Evolutionary conservation across 1,140 invertebrate genomes (phyloP).

Genomic region (Hormaphis cornu): DNA sequence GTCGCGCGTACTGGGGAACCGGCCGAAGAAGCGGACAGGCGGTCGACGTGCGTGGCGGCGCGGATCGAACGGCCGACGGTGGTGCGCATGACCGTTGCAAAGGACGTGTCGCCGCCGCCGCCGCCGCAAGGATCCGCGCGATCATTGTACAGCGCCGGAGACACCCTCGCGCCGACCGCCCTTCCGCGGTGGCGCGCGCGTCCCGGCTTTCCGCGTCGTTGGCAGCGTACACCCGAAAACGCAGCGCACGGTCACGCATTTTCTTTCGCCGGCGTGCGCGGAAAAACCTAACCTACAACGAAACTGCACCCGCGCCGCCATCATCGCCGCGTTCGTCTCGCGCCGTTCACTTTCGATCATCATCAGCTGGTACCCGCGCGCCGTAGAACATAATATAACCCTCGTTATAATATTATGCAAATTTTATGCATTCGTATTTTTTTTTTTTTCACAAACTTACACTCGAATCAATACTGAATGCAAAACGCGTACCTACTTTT

Average conservation of each 20-base stretch:
- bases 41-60: background rate
- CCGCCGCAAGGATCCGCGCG: too few relatives aligned
- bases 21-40: background rate
- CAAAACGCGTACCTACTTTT: too few relatives aligned
- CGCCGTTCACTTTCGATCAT: too few relatives aligned
- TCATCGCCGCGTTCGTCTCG: too few relatives aligned
- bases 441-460: too few relatives aligned
- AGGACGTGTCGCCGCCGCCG: background rate
- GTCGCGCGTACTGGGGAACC: slow-evolving; percentile 24
- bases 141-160: too few relatives aligned
- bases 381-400: too few relatives aligned
- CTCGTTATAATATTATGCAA: too few relatives aligned
- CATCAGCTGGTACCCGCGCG: too few relatives aligned
- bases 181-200: background rate
- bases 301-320: background rate
- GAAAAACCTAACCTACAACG: slow-evolving; percentile 16
- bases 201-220: background rate
- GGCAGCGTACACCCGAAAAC: background rate
- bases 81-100: slow-evolving; percentile 31
- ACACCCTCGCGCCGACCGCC: background rate
- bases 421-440: too few relatives aligned
- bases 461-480: too few relatives aligned
- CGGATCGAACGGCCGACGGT: slow-evolving; percentile 15
- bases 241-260: too few relatives aligned
- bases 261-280: background rate